These are phyloP conservation scores for Parazoanthus darwini DNA, from an alignment of 92 coral and sea anemone genomes.

Conservation along the genomic window DNA sequence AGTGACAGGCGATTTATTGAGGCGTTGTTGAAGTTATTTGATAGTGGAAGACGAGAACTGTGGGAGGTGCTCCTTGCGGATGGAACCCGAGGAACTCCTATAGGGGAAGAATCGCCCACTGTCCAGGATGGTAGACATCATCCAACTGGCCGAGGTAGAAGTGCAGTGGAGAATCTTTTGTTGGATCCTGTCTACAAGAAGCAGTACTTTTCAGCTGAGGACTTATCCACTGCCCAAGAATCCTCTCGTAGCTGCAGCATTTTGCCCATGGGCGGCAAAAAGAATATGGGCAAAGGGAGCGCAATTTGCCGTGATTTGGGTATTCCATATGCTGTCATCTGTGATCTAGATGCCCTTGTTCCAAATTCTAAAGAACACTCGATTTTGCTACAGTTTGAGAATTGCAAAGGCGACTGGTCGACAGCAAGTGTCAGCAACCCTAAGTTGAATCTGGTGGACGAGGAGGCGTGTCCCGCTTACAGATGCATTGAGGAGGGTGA, in stretches of 20 bases:
- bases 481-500: constrained; percentile 72
- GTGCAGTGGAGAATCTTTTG: constrained; percentile 56
- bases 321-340: constrained; percentile 81
- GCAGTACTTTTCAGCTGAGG: constrained; percentile 67
- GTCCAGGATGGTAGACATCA: neutral
- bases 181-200: constrained; percentile 73
- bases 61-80: constrained; percentile 60
- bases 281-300: constrained; percentile 83
- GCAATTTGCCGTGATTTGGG: constrained; percentile 87
- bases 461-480: constrained; percentile 84
- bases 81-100: neutral
- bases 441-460: constrained; percentile 75
- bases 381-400: constrained; percentile 78
- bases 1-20: constrained; percentile 90
- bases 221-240: constrained; percentile 70
- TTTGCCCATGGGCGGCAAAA: constrained; percentile 80
- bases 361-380: constrained; percentile 91
- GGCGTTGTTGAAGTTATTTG: constrained; percentile 78
- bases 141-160: neutral
- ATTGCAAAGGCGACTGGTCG: constrained; percentile 77
- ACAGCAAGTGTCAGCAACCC: constrained; percentile 64
- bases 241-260: constrained; percentile 84
- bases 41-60: constrained; percentile 69
- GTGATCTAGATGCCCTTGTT: constrained; percentile 87
- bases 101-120: neutral